Conservation (phyloP, 2,888 invertebrate species). For the Acanthosoma haemorrhoidale region DNA sequence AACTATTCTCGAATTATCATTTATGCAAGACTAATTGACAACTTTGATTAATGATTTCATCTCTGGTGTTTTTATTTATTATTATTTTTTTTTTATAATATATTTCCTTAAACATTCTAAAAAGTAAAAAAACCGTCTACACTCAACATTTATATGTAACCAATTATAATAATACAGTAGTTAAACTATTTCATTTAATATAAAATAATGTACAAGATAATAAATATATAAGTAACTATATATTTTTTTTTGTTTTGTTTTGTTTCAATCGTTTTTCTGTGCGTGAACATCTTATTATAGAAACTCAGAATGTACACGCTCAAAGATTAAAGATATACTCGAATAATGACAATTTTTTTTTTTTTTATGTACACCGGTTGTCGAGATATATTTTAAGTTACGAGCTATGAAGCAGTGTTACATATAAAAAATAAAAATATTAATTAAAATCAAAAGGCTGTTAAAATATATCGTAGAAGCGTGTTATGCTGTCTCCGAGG, state of each 20-base stretch:
- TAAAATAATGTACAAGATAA: slow-evolving; percentile 3
- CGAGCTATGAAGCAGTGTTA: not conserved
- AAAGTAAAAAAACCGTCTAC: not conserved
- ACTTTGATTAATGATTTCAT: not conserved
- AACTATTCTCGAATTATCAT: too few relatives aligned
- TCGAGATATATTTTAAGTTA: not conserved
- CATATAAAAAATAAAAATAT: not conserved
- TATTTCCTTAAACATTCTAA: not conserved
- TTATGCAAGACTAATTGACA: not conserved
- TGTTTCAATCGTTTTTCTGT: too few relatives aligned
- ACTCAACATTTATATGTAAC: not conserved
- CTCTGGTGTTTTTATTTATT: not conserved
- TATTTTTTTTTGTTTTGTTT: not conserved
- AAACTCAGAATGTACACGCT: not conserved
- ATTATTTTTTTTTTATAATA: not conserved
- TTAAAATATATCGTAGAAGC: not conserved
- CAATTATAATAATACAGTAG: slow-evolving; percentile 1
- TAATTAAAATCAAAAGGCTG: not conserved
- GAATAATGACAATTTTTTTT: not conserved
- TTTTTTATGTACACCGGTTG: not conserved
- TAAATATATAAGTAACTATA: not conserved
- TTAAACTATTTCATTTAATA: not conserved
- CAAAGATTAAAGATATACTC: not conserved
- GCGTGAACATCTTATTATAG: not conserved
- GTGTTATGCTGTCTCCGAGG: slow-evolving; percentile 1